Percentiles rank a stretch among this genome's conserved stretches.
Conservation (phyloP, 92 coral and sea anemone genomes). For the Phenganax marumi region DNA sequence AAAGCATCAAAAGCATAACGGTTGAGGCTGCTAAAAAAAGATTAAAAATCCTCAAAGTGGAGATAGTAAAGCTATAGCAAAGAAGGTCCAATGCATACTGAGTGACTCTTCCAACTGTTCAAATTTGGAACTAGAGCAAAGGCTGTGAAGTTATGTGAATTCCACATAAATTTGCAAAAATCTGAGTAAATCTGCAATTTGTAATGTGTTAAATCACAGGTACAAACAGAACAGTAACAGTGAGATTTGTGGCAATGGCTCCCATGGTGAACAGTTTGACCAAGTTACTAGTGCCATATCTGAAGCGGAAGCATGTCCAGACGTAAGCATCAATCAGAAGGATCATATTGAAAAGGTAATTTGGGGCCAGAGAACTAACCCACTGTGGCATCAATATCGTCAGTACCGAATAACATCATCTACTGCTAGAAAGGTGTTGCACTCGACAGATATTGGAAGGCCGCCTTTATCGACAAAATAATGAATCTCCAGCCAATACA, state of each 20-base stretch:
- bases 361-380: slow-evolving; percentile 21
- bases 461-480: neutral
- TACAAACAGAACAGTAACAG: slow-evolving; percentile 13
- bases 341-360: slow-evolving; percentile 26
- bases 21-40: slow-evolving; percentile 12
- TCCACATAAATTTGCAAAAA: neutral
- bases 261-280: slow-evolving; percentile 8
- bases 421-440: slow-evolving; percentile 21
- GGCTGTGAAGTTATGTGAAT: neutral
- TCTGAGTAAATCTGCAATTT: neutral
- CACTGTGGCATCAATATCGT: slow-evolving; percentile 40
- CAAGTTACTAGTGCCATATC: neutral
- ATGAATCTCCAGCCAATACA: slow-evolving; percentile 11
- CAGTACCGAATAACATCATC: slow-evolving; percentile 34
- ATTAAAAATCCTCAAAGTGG: neutral
- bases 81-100: neutral
- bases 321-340: neutral
- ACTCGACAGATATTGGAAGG: slow-evolving; percentile 21
- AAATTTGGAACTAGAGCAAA: neutral
- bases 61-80: neutral
- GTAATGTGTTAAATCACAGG: neutral
- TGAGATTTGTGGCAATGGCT: neutral
- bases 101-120: slow-evolving; percentile 9
- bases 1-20: neutral
- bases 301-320: slow-evolving; percentile 9